A percentile compares a stretch with the other conserved stretches of the same genome.
Conservation (phyloP, 2,888 invertebrate species). For the Luffia ferchaultella region DNA sequence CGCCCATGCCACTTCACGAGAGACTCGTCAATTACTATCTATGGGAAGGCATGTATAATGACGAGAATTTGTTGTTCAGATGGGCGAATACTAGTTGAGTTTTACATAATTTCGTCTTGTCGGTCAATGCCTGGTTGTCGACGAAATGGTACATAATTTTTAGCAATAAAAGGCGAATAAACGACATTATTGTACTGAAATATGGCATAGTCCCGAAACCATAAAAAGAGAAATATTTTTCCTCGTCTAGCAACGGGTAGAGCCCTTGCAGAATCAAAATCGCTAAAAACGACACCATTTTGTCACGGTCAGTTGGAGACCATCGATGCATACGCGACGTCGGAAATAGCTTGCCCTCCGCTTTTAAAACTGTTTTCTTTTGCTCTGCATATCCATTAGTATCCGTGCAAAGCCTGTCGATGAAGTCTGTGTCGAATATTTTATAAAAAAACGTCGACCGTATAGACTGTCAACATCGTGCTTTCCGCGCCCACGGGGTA, state of each 20-base stretch:
- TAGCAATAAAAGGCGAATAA: conserved; percentile 3
- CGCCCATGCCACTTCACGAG: no score
- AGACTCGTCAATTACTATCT: no score
- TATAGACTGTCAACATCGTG: background rate
- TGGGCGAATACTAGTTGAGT: no score
- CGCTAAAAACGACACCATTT: background rate
- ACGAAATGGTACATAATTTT: no score
- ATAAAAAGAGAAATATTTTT: conserved; percentile 3
- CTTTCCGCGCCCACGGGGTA: background rate
- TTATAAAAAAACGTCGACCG: conserved; percentile 3
- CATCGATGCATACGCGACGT: conserved; percentile 5
- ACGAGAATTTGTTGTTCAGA: no score
- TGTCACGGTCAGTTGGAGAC: conserved; percentile 1
- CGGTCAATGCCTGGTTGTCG: no score
- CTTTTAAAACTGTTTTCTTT: conserved; percentile 1
- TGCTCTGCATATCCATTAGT: conserved; percentile 4
- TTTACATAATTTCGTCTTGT: no score
- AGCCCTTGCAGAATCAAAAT: conserved; percentile 3
- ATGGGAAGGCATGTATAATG: no score
- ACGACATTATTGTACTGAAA: conserved; percentile 3
- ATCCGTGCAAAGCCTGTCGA: conserved; percentile 2
- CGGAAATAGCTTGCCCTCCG: conserved; percentile 1
- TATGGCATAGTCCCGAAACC: conserved; percentile 4
- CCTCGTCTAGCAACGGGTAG: conserved; percentile 3
- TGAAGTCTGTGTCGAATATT: no score